Evolutionary conservation across 1,140 invertebrate genomes (phyloP).

Genomic region (Helicorthomorpha holstii): DNA sequence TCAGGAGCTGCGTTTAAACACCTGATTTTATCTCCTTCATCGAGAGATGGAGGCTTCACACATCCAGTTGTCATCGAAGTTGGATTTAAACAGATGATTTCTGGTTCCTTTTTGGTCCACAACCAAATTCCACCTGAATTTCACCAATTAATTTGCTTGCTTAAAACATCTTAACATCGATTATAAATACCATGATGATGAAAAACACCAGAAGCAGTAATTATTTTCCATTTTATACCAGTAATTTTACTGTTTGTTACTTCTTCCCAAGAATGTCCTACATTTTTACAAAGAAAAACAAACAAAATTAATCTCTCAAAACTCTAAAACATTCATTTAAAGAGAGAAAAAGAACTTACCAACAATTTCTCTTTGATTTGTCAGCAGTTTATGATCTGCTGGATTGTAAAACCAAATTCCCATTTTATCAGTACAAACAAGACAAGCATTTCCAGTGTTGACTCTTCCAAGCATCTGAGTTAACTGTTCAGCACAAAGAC

Average conservation of each 20-base stretch:
- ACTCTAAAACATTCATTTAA: not conserved
- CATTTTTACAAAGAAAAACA: not conserved
- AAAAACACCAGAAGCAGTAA: conserved; percentile 25
- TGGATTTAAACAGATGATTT: conserved; percentile 24
- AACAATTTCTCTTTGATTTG: not conserved
- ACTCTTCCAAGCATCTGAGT: conserved; percentile 4
- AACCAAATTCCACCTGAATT: conserved; percentile 27
- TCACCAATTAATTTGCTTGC: not conserved
- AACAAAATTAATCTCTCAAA: not conserved
- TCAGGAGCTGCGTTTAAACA: conserved; percentile 24
- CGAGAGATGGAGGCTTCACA: conserved; percentile 13
- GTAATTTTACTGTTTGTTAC: conserved; percentile 16
- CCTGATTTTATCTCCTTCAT: conserved; percentile 17
- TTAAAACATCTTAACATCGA: not conserved
- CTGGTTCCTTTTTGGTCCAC: conserved; percentile 23
- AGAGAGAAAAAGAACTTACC: not conserved
- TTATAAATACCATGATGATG: conserved; percentile 13
- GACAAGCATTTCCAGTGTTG: not conserved
- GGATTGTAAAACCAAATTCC: not conserved
- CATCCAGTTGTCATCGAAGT: conserved; percentile 1
- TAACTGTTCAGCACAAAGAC: conserved; percentile 17
- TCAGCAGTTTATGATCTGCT: not conserved
- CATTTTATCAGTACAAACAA: not conserved
- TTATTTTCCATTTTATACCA: conserved; percentile 11
- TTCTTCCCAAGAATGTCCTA: conserved; percentile 11